Evolutionary conservation across 37 sponge, comb jelly and placozoan genomes (phyloP).

Genomic region (Tethya wilhelma): DNA sequence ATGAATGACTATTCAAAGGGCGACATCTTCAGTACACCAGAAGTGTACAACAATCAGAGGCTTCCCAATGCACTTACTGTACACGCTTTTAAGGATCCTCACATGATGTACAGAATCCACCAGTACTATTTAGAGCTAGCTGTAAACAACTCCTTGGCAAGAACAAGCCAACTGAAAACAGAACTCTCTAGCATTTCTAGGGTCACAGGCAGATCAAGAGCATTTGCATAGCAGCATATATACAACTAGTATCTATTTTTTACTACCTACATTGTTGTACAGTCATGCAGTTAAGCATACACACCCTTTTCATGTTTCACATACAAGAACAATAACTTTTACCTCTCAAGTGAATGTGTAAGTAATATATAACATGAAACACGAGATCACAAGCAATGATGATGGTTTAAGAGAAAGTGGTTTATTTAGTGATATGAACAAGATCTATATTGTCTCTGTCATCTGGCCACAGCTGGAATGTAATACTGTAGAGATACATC

Average conservation of each 20-base stretch:
- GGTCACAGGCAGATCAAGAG: conserved; percentile 25
- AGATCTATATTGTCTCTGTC: neutral
- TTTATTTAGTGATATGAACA: neutral
- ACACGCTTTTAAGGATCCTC: too few species aligned
- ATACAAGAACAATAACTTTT: too few species aligned
- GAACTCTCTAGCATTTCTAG: conserved; percentile 32
- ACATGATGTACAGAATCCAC: conserved; percentile 56
- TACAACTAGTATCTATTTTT: too few species aligned
- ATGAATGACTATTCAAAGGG: conserved; percentile 62
- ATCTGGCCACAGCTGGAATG: conserved; percentile 72
- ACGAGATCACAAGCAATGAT: neutral
- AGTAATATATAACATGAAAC: neutral
- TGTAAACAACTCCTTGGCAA: conserved; percentile 5
- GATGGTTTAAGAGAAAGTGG: neutral
- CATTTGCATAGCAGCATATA: too few species aligned
- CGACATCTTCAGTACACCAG: conserved; percentile 25
- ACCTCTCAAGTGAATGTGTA: too few species aligned
- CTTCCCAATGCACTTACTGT: conserved; percentile 35
- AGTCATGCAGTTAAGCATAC: too few species aligned
- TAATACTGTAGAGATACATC: conserved; percentile 88
- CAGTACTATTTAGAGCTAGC: conserved; percentile 64
- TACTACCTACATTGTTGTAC: too few species aligned
- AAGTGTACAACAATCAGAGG: conserved; percentile 29
- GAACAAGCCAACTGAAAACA: conserved; percentile 10
- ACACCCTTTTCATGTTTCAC: too few species aligned